phyloP scores from a whole-genome alignment of 2,888 invertebrate genomes.

The Patella caerulea region DNA sequence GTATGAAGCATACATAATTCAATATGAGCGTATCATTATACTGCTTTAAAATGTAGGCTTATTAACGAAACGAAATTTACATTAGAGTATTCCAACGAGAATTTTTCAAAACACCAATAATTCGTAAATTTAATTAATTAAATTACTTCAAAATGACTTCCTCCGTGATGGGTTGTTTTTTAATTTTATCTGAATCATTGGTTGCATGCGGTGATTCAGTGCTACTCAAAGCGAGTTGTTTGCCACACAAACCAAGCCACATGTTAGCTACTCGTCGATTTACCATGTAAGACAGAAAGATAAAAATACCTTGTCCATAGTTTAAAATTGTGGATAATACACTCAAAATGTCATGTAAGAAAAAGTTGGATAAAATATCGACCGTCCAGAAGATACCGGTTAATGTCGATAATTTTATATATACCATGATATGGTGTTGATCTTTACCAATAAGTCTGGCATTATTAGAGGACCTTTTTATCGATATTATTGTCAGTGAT shows the following conservation, averaged over 20 bases:
- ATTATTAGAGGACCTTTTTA: conserved; percentile 31
- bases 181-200: no score
- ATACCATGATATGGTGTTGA: conserved; percentile 41
- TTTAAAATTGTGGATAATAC: conserved; percentile 45
- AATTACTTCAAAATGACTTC: no score
- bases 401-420: conserved; percentile 48
- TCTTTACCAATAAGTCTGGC: conserved; percentile 28
- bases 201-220: no score
- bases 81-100: no score
- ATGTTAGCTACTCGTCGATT: conserved; percentile 43
- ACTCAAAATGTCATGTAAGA: conserved; percentile 40
- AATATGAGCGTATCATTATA: no score
- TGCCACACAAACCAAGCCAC: conserved; percentile 31
- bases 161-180: no score
- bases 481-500: conserved; percentile 37
- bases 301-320: conserved; percentile 49
- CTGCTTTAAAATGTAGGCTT: no score
- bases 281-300: conserved; percentile 48
- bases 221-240: background rate
- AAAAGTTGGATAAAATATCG: conserved; percentile 45
- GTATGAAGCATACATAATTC: no score
- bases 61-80: no score
- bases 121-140: no score
- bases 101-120: no score
- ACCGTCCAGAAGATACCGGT: conserved; percentile 56